phyloP scores from a whole-genome alignment of 2,113 vertebrate genomes.

The Megaceryle torquata region DNA sequence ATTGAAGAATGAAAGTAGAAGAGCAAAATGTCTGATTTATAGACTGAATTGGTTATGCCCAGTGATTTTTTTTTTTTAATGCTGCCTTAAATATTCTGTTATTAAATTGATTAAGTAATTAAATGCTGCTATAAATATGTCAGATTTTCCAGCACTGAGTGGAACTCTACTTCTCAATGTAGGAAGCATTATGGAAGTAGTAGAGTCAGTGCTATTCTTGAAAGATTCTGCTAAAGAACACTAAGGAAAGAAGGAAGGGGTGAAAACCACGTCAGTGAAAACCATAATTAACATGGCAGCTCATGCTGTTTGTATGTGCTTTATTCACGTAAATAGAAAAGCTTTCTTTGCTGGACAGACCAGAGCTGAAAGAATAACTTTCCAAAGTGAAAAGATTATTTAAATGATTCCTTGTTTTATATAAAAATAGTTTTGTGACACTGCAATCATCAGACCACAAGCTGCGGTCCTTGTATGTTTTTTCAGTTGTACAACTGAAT shows the following conservation, averaged over 20 bases:
- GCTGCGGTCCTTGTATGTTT: neutral
- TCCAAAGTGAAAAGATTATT: neutral
- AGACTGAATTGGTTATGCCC: conserved; percentile 60
- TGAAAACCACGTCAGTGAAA: neutral
- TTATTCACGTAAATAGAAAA: neutral
- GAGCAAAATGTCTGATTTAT: conserved; percentile 67
- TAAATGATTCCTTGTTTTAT: neutral
- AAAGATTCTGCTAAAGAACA: neutral
- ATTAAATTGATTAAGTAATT: conserved; percentile 78
- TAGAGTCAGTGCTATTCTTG: neutral
- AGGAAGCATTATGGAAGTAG: neutral
- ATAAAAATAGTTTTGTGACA: neutral
- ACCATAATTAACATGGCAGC: neutral
- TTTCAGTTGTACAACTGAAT: neutral
- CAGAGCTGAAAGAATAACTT: neutral
- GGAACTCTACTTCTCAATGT: neutral
- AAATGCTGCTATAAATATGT: conserved; percentile 68
- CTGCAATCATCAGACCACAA: neutral
- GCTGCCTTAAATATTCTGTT: conserved; percentile 70
- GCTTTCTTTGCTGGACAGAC: neutral
- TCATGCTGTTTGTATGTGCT: neutral
- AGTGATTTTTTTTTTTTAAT: conserved; percentile 62
- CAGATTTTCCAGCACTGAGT: conserved; percentile 58
- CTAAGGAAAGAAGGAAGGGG: neutral
- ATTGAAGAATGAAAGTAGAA: conserved; percentile 67